Conservation (phyloP, 2,797 vertebrate genomes). For the Furcifer pardalis region DNA sequence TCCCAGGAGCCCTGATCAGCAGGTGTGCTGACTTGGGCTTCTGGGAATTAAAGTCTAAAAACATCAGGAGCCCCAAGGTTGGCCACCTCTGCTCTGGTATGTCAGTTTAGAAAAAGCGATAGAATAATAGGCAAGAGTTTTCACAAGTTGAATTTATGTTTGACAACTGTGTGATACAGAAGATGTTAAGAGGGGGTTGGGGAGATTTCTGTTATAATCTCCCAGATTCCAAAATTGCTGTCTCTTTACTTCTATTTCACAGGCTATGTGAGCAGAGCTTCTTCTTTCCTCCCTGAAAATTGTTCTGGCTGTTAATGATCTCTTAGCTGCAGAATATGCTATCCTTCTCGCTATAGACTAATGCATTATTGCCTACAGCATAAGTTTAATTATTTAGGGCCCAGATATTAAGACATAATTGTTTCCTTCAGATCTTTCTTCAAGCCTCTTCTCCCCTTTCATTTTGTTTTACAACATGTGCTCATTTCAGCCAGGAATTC, state of each 20-base stretch:
- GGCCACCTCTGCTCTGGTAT: too few relatives aligned
- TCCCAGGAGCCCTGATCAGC: too few relatives aligned
- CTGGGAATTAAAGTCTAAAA: too few relatives aligned
- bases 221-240: not conserved
- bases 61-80: too few relatives aligned
- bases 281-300: not conserved
- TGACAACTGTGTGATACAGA: constrained; percentile 11
- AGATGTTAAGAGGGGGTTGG: too few relatives aligned
- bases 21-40: too few relatives aligned
- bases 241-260: not conserved
- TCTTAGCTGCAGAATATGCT: constrained; percentile 2
- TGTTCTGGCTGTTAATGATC: not conserved
- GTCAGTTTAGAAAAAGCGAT: not conserved
- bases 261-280: not conserved
- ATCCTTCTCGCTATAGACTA: constrained; percentile 14
- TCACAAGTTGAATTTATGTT: not conserved
- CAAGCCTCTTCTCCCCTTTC: not conserved
- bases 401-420: constrained; percentile 32
- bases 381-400: constrained; percentile 40
- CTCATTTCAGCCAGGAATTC: not conserved
- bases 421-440: constrained; percentile 35
- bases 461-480: constrained; percentile 8
- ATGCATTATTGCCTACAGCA: constrained; percentile 2
- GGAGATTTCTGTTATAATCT: not conserved
- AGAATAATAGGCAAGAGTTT: constrained; percentile 15